Conservation (phyloP, 2,113 vertebrate genomes). For the Neopipo cinnamomea region DNA sequence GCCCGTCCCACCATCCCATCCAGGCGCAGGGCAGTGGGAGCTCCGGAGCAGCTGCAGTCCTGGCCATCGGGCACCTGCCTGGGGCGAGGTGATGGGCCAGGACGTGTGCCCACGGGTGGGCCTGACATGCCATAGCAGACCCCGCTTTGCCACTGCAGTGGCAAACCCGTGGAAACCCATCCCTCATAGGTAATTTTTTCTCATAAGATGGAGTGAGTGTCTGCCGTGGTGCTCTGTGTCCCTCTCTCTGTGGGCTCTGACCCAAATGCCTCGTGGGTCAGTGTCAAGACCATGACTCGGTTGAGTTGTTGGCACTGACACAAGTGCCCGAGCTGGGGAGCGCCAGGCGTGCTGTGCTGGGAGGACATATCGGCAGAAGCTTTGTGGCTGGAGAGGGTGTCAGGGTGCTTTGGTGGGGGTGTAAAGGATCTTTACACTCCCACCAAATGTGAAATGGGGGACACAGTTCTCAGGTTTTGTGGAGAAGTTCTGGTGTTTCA, state of each 20-base stretch:
- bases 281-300: accelerated
- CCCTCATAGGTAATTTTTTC: background rate
- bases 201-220: background rate
- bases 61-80: accelerated
- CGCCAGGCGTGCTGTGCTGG: accelerated
- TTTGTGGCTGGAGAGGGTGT: background rate
- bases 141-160: background rate
- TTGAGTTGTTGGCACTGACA: background rate
- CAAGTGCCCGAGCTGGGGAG: accelerated
- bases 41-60: background rate
- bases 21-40: background rate
- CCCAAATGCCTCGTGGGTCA: background rate
- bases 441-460: background rate
- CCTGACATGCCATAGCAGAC: accelerated
- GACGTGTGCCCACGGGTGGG: accelerated
- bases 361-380: background rate
- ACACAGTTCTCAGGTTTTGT: accelerated
- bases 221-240: accelerated
- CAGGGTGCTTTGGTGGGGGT: background rate
- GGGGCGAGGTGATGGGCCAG: background rate
- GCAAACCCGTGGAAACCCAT: background rate
- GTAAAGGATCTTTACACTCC: background rate
- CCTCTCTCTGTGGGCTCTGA: background rate
- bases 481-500: background rate
- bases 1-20: accelerated